Base-by-base conservation (phyloP, 2,888 invertebrate genomes). In the Sinhomidia bicolor region DNA sequence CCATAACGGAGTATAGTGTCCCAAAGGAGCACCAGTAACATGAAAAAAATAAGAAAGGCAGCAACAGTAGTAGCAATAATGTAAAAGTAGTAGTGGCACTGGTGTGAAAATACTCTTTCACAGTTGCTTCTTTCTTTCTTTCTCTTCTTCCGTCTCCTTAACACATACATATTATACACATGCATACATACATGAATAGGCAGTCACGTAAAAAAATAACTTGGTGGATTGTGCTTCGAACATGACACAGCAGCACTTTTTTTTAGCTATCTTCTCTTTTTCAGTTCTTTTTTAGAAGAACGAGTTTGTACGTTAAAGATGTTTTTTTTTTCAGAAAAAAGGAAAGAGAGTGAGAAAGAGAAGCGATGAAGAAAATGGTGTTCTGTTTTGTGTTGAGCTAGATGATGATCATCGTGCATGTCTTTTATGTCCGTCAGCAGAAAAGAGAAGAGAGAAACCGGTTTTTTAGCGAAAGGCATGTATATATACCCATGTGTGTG, bases 1-100 rank as follows among this genome's bases (percentile, higher is more conserved):
- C 60, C n/a, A 62, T 41, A 41, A 78, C 62, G 76, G 81, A 82
- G 60, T 32, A 62, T 20, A 36, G 32, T 76, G 76, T 78, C 88
- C 83, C 82, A 87, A 47, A 62, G 83, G 88, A 78, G 29, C 29
- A 71, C 23, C 14, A 44, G 26, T 47, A 65, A 65, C 51, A 76
- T 32, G 23, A 65, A 54, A 60, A n/a, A 23, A 51, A 62, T 26
- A 68, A 71, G 20, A 82, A 17, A 57, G 71, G 32, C 29, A 41
- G 60, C 0, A 36, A 14, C 23, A 74, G 36, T 20, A 32, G 68
- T 17, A 44, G 44, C 44, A 36, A 7, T 36, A 36, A 7, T 44
- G n/a, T n/a, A n/a, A n/a, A n/a, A 17, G 44, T 7, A 71, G 20
- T 44, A 71, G n/a, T 44, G 71, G 44, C 23, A 51, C 29, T 51